Evolutionary conservation across 2,888 invertebrate genomes (phyloP).

Genomic region (Psococerastis gibbosa): DNA sequence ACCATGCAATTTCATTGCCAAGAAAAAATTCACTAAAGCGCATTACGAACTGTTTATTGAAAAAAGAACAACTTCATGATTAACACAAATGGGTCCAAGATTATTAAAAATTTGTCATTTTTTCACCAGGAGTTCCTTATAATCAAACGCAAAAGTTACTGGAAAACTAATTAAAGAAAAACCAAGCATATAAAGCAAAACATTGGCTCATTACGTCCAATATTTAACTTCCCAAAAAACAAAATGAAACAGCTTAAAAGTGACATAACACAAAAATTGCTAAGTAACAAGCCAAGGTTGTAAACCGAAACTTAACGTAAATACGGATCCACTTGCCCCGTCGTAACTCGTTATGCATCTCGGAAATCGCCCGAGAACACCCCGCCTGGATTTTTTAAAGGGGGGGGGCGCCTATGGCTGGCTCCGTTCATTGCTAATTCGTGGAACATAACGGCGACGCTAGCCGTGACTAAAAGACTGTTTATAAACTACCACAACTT

Average conservation of each 20-base stretch:
- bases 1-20: no score
- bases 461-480: not conserved
- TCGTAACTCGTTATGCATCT: no score
- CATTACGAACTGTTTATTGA: no score
- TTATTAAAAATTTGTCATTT: no score
- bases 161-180: not conserved
- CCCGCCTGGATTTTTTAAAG: not conserved
- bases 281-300: not conserved
- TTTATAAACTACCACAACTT: not conserved
- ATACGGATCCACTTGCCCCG: constrained; percentile 56
- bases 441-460: no score
- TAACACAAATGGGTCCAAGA: no score
- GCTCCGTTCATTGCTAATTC: no score
- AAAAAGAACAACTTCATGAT: no score
- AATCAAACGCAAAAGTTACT: not conserved
- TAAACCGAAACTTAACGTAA: constrained; percentile 8
- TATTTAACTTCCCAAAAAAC: not conserved
- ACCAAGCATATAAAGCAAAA: not conserved
- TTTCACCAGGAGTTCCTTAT: not conserved
- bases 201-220: not conserved
- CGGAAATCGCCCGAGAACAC: constrained; percentile 23
- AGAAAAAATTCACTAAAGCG: no score
- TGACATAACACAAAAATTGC: not conserved
- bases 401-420: no score
- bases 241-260: not conserved